These are phyloP conservation scores for Centroberyx gerrardi DNA, from an alignment of 2,797 vertebrate genomes.

Conservation along the genomic window DNA sequence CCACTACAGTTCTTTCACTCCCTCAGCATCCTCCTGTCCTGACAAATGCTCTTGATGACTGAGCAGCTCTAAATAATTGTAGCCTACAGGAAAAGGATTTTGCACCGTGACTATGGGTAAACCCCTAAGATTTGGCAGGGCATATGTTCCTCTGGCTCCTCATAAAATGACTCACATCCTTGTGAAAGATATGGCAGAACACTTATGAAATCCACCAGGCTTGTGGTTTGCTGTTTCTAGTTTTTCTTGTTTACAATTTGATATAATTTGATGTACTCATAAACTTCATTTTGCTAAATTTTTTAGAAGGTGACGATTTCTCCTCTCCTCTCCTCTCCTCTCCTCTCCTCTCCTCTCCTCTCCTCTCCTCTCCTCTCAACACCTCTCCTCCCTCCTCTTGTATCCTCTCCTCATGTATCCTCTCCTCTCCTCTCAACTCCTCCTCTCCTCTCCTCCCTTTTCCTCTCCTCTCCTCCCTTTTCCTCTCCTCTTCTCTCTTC, in stretches of 20 bases:
- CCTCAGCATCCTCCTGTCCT: neutral
- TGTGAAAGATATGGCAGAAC: slow-evolving; percentile 40
- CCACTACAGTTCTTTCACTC: neutral
- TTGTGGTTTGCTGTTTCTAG: slow-evolving; percentile 11
- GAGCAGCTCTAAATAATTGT: slow-evolving; percentile 17
- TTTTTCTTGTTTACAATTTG: slow-evolving; percentile 5
- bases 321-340: neutral
- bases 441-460: no score
- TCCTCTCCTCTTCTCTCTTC: no score
- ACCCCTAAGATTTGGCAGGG: slow-evolving; percentile 28
- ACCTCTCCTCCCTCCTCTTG: no score
- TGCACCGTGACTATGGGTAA: slow-evolving; percentile 39
- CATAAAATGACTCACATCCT: slow-evolving; percentile 62
- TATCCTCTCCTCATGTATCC: no score
- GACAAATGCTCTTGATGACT: slow-evolving; percentile 31
- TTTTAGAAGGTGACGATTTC: slow-evolving; percentile 9
- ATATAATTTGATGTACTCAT: neutral
- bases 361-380: no score
- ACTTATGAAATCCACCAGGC: slow-evolving; percentile 24
- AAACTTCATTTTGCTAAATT: slow-evolving; percentile 27
- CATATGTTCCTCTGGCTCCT: slow-evolving; percentile 16
- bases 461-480: no score
- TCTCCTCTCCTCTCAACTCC: no score
- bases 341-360: neutral
- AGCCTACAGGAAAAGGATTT: slow-evolving; percentile 28